Evolutionary conservation across 2,888 invertebrate species (phyloP).

Genomic region (Macrosoma leucophasiata): DNA sequence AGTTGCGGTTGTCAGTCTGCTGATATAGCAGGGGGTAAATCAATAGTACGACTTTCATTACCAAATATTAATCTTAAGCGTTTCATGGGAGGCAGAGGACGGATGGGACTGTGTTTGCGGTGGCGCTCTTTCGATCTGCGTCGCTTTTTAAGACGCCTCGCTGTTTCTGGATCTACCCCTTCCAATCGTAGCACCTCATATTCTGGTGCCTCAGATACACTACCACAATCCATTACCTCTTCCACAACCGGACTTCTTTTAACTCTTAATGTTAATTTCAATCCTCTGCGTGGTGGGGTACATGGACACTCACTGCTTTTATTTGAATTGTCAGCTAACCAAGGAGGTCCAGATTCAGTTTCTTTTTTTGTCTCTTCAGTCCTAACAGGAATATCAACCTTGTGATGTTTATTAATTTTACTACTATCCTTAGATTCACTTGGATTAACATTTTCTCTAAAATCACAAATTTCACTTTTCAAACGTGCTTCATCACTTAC

Average conservation of each 20-base stretch:
- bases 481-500: conserved; percentile 52
- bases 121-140: conserved; percentile 67
- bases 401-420: conserved; percentile 55
- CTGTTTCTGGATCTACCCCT: conserved; percentile 78
- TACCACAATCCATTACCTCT: conserved; percentile 84
- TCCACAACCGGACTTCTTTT: conserved; percentile 91
- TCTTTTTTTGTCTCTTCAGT: conserved; percentile 60
- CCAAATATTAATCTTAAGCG: conserved; percentile 91
- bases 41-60: conserved; percentile 91
- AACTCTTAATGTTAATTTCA: conserved; percentile 89
- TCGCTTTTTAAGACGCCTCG: conserved; percentile 74
- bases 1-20: conserved; percentile 71
- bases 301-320: conserved; percentile 69
- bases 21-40: conserved; percentile 85
- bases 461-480: conserved; percentile 66
- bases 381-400: conserved; percentile 49
- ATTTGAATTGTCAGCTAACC: conserved; percentile 64
- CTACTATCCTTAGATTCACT: conserved; percentile 60
- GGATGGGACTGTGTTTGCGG: conserved; percentile 70
- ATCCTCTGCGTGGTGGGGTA: conserved; percentile 77
- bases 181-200: conserved; percentile 90
- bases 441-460: conserved; percentile 71
- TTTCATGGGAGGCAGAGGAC: conserved; percentile 85
- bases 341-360: conserved; percentile 53
- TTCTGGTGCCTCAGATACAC: conserved; percentile 85